Conservation (phyloP, 2,113 vertebrate species). For the Sceloporus tristichus region DNA sequence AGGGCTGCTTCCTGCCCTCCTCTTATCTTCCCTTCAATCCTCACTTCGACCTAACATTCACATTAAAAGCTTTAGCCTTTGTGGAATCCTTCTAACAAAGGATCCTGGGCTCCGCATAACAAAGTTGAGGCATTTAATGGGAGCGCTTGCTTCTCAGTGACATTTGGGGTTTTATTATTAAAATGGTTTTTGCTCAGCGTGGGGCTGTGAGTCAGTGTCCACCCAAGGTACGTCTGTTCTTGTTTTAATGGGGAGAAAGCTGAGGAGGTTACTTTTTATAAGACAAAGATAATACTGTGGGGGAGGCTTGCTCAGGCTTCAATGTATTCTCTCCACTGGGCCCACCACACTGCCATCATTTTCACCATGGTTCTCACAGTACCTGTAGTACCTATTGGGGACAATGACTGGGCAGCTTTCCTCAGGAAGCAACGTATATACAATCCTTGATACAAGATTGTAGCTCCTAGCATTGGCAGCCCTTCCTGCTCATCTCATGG, state of each 20-base stretch:
- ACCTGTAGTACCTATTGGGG: not conserved
- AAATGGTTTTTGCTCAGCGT: constrained; percentile 39
- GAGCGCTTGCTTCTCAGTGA: not conserved
- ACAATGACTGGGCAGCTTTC: not conserved
- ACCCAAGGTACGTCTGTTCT: constrained; percentile 25
- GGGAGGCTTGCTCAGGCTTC: not conserved
- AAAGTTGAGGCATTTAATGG: not conserved
- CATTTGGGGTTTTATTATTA: constrained; percentile 23
- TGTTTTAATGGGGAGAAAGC: constrained; percentile 18
- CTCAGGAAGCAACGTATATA: not conserved
- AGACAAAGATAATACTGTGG: not conserved
- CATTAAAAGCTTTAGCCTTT: constrained; percentile 5
- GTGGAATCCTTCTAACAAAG: not conserved
- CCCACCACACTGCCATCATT: not conserved
- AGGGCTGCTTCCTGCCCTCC: not conserved
- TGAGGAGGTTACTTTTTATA: constrained; percentile 42
- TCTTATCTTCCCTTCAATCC: not conserved
- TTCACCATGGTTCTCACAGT: not conserved
- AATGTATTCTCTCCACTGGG: constrained; percentile 1
- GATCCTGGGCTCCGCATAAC: not conserved
- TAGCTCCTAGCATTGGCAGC: not conserved
- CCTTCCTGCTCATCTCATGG: not conserved
- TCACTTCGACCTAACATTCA: not conserved
- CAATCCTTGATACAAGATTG: not conserved
- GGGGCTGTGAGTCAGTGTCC: constrained; percentile 26